phyloP scores from a whole-genome alignment of 2,113 vertebrate species.

The Larimichthys crocea region DNA sequence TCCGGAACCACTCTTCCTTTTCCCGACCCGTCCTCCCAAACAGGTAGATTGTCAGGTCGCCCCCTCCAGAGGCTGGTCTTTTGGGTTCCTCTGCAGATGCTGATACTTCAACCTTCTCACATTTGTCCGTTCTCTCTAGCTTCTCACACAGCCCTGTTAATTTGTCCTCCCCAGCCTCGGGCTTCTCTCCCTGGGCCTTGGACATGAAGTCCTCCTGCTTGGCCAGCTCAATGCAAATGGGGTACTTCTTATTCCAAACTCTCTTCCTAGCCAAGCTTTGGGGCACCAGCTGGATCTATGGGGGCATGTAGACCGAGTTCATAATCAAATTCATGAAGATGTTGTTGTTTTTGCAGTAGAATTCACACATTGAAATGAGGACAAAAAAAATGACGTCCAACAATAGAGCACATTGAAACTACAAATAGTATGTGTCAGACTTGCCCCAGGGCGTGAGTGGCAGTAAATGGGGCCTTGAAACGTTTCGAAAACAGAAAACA shows the following conservation, averaged over 20 bases:
- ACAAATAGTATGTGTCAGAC: conserved; percentile 9
- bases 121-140: conserved; percentile 77
- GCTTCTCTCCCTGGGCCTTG: conserved; percentile 89
- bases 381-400: neutral
- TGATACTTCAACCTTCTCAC: conserved; percentile 71
- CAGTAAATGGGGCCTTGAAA: neutral
- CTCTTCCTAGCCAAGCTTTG: conserved; percentile 95
- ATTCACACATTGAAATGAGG: neutral
- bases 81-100: conserved; percentile 84
- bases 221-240: conserved; percentile 95
- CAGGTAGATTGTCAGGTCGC: conserved; percentile 92
- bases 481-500: neutral
- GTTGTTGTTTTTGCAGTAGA: neutral
- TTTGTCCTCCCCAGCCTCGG: conserved; percentile 72
- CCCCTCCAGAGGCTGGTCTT: conserved; percentile 81
- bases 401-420: neutral
- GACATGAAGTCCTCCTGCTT: conserved; percentile 98
- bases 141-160: conserved; percentile 47
- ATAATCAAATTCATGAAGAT: neutral
- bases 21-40: conserved; percentile 97
- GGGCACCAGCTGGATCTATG: conserved; percentile 94
- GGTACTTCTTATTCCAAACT: conserved; percentile 99
- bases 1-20: conserved; percentile 97
- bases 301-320: conserved; percentile 6
- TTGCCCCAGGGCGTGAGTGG: neutral